A percentile compares a stretch with the other conserved stretches of the same genome.
Evolutionary conservation across 2,888 invertebrate genomes (phyloP).

Genomic region (Orthosia incerta): DNA sequence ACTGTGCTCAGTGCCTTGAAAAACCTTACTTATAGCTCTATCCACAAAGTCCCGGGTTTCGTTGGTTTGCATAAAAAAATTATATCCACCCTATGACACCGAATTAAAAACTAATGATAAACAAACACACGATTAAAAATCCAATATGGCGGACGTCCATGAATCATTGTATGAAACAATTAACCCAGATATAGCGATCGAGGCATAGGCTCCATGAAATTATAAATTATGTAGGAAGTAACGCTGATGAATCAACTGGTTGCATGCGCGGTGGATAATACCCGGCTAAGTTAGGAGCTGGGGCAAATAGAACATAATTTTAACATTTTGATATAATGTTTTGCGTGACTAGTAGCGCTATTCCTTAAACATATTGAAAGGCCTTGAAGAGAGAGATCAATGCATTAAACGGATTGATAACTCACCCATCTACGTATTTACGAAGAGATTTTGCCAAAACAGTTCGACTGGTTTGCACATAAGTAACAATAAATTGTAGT

Average conservation of each 20-base stretch:
- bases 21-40: too few relatives aligned
- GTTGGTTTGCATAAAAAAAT: too few relatives aligned
- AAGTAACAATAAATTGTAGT: too few relatives aligned
- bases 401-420: too few relatives aligned
- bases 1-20: too few relatives aligned
- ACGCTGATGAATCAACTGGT: slow-evolving; percentile 78
- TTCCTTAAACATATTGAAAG: too few relatives aligned
- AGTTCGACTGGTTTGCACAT: too few relatives aligned
- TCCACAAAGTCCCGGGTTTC: too few relatives aligned
- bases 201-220: slow-evolving; percentile 81
- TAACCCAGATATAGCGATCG: slow-evolving; percentile 80
- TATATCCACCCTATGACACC: background rate
- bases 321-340: background rate
- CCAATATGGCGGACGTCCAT: slow-evolving; percentile 67
- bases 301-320: slow-evolving; percentile 1
- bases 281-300: slow-evolving; percentile 44
- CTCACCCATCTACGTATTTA: too few relatives aligned
- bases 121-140: slow-evolving; percentile 62
- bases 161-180: slow-evolving; percentile 78
- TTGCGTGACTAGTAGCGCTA: background rate
- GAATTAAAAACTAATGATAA: slow-evolving; percentile 39
- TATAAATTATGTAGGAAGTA: slow-evolving; percentile 87
- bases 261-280: slow-evolving; percentile 68
- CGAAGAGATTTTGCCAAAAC: too few relatives aligned
- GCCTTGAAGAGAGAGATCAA: too few relatives aligned